phyloP scores from a whole-genome alignment of 2,888 invertebrate genomes.

The Drosophila quinaria region DNA sequence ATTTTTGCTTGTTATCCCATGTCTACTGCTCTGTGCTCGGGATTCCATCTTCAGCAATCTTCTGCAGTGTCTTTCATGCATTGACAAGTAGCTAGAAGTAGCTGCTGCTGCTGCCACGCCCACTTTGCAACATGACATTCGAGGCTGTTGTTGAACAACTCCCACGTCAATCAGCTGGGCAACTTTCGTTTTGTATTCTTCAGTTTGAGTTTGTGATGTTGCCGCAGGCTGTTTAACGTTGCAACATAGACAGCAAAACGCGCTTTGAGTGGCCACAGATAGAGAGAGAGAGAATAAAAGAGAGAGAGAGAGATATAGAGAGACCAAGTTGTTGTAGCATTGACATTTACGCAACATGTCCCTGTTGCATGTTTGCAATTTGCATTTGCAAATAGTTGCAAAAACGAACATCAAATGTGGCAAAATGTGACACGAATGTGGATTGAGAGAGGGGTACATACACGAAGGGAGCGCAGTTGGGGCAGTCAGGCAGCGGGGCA shows the following conservation, averaged over 20 bases:
- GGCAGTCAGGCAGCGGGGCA: too few species aligned
- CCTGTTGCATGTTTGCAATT: constrained; percentile 82
- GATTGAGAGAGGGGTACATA: background rate
- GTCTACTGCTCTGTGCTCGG: background rate
- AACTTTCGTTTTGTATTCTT: constrained; percentile 39
- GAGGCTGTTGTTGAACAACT: constrained; percentile 34
- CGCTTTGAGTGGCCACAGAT: constrained; percentile 57
- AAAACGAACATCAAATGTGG: constrained; percentile 81
- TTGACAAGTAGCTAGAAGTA: constrained; percentile 24
- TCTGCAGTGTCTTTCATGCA: constrained; percentile 23
- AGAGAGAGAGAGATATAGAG: constrained; percentile 8
- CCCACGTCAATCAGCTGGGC: constrained; percentile 64
- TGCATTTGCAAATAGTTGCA: constrained; percentile 82
- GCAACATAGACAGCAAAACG: constrained; percentile 52
- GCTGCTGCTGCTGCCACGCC: constrained; percentile 28
- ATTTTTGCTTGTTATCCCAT: constrained; percentile 17
- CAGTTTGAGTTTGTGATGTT: constrained; percentile 14
- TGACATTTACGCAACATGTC: constrained; percentile 83
- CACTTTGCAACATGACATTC: constrained; percentile 10
- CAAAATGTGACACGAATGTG: constrained; percentile 60
- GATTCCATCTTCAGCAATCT: constrained; percentile 23
- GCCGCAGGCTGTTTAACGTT: constrained; percentile 63
- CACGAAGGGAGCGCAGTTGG: too few species aligned
- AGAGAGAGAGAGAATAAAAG: constrained; percentile 14
- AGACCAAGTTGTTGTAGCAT: constrained; percentile 49